These are phyloP conservation scores for Doryteuthis pealeii DNA, from an alignment of 1,140 invertebrate species.

Conservation along the genomic window DNA sequence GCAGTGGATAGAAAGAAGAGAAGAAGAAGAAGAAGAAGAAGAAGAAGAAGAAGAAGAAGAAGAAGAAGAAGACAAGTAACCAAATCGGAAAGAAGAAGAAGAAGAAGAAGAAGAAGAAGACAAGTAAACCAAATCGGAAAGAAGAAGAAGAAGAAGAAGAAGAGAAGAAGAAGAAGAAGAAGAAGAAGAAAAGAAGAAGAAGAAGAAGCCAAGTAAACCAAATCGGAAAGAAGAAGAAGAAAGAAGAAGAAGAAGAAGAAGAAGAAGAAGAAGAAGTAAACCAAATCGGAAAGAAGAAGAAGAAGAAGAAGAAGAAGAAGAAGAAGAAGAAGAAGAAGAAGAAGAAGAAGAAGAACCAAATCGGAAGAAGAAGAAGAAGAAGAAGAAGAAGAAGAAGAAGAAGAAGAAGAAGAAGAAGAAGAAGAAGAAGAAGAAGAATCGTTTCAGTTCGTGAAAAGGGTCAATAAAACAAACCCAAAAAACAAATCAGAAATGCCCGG, in stretches of 20 bases:
- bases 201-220: background rate
- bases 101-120: too few relatives aligned
- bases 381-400: constrained; percentile 7
- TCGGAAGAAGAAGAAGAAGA: too few relatives aligned
- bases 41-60: too few relatives aligned
- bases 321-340: constrained; percentile 9
- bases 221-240: background rate
- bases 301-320: constrained; percentile 9
- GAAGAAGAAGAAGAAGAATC: constrained; percentile 1
- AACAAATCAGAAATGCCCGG: background rate
- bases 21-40: too few relatives aligned
- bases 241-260: background rate
- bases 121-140: too few relatives aligned
- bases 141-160: too few relatives aligned
- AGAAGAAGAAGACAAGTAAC: too few relatives aligned
- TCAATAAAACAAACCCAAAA: too few relatives aligned
- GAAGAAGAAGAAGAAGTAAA: constrained; percentile 4
- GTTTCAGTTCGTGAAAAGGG: background rate
- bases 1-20: too few relatives aligned
- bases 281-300: background rate
- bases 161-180: too few relatives aligned
- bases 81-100: too few relatives aligned
- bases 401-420: constrained; percentile 6
- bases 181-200: background rate
- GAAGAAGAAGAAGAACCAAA: too few relatives aligned